These are phyloP conservation scores for Macrobrachium rosenbergii DNA, from an alignment of 1,140 invertebrate species.

Conservation along the genomic window DNA sequence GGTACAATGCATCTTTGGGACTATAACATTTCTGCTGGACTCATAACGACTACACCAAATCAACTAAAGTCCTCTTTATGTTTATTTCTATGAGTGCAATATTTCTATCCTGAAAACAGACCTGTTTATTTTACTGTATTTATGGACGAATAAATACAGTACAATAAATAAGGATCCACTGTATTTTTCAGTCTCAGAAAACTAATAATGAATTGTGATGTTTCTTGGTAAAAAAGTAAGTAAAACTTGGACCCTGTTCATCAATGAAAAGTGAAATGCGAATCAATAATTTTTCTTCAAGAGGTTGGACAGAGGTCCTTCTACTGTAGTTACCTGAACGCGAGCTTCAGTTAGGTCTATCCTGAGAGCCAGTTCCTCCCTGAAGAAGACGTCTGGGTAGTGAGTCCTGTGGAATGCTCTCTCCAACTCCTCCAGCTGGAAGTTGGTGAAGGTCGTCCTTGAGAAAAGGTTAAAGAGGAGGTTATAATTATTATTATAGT, in stretches of 20 bases:
- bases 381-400: slow-evolving; percentile 97
- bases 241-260: neutral
- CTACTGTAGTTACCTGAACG: slow-evolving; percentile 89
- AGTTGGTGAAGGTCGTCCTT: slow-evolving; percentile 92
- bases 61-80: too few species aligned
- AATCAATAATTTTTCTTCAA: neutral
- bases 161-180: too few species aligned
- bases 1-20: too few species aligned
- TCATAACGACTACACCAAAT: too few species aligned
- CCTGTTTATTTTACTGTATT: too few species aligned
- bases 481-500: slow-evolving; percentile 8
- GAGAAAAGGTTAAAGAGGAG: neutral
- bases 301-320: neutral
- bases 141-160: too few species aligned
- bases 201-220: too few species aligned
- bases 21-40: too few species aligned
- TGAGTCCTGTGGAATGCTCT: slow-evolving; percentile 96
- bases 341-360: slow-evolving; percentile 96
- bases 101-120: too few species aligned
- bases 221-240: too few species aligned
- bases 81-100: too few species aligned
- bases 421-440: slow-evolving; percentile 94
- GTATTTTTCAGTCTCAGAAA: too few species aligned
- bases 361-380: slow-evolving; percentile 95
- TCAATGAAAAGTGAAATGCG: neutral